These are phyloP conservation scores for Enteromius thamalakanensis DNA, from an alignment of 2,797 vertebrate genomes.

Conservation along the genomic window DNA sequence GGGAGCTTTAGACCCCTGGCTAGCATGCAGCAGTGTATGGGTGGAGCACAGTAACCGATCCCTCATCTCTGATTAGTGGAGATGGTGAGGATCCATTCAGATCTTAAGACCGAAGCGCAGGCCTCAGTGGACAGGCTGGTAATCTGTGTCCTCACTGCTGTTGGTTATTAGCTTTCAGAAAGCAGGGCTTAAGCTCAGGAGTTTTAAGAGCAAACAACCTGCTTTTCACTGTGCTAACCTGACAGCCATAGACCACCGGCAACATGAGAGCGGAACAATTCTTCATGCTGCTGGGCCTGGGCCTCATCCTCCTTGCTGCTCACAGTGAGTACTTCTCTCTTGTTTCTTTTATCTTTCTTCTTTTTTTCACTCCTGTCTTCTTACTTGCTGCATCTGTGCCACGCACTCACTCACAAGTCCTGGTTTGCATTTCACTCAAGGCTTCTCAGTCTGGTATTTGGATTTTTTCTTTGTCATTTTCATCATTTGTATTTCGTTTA, in stretches of 20 bases:
- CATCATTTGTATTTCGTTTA: constrained; percentile 4
- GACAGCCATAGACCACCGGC: constrained; percentile 64
- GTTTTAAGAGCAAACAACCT: constrained; percentile 79
- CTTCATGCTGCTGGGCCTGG: constrained; percentile 75
- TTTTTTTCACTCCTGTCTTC: constrained; percentile 13
- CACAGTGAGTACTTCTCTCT: constrained; percentile 74
- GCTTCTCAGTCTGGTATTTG: constrained; percentile 27
- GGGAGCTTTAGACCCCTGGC: background rate
- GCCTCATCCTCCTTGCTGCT: constrained; percentile 69
- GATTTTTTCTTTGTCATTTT: background rate
- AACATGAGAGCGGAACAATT: constrained; percentile 77
- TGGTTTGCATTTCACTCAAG: constrained; percentile 43
- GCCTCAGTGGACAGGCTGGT: constrained; percentile 66
- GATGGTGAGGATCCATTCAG: constrained; percentile 27
- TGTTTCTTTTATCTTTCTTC: background rate
- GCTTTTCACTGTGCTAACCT: constrained; percentile 74
- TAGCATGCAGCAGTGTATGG: constrained; percentile 8
- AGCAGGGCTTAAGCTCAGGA: constrained; percentile 76
- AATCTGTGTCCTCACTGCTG: constrained; percentile 73
- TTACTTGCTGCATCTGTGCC: background rate
- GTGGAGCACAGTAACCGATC: constrained; percentile 32
- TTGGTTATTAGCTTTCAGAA: constrained; percentile 76
- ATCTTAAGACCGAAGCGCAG: constrained; percentile 35
- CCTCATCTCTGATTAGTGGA: constrained; percentile 37
- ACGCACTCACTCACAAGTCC: background rate